These are phyloP conservation scores for Catharus bicknelli DNA, from an alignment of 2,113 vertebrate genomes.

Conservation along the genomic window DNA sequence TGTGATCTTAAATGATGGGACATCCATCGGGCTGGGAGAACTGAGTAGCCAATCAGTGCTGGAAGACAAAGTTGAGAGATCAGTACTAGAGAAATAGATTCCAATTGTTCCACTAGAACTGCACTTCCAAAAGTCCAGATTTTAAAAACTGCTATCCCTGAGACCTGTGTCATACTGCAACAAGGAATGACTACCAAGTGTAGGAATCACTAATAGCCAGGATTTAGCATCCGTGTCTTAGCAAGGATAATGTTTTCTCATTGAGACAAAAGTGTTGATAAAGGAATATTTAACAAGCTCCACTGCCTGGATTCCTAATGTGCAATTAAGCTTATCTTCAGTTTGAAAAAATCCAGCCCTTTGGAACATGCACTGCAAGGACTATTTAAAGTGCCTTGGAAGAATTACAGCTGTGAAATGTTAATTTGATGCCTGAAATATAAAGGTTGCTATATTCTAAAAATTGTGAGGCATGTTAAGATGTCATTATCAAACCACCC, in stretches of 20 bases:
- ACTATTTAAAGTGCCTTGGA: constrained; percentile 20
- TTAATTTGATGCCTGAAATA: constrained; percentile 33
- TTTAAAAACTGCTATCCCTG: not conserved
- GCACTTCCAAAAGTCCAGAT: not conserved
- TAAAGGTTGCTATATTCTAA: not conserved
- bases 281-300: not conserved
- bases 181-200: not conserved
- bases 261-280: not conserved
- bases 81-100: not conserved
- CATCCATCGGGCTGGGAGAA: constrained; percentile 89
- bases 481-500: constrained; percentile 3
- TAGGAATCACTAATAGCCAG: not conserved
- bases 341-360: not conserved
- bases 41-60: constrained; percentile 94
- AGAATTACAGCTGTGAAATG: constrained; percentile 51
- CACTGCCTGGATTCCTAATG: not conserved
- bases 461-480: not conserved
- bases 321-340: constrained; percentile 38
- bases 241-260: not conserved
- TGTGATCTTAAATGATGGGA: constrained; percentile 89
- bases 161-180: not conserved
- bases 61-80: not conserved
- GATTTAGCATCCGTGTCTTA: not conserved
- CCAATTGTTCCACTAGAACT: not conserved
- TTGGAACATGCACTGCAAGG: not conserved